phyloP scores from a whole-genome alignment of 2,113 vertebrate species.

The Lycaon pictus region DNA sequence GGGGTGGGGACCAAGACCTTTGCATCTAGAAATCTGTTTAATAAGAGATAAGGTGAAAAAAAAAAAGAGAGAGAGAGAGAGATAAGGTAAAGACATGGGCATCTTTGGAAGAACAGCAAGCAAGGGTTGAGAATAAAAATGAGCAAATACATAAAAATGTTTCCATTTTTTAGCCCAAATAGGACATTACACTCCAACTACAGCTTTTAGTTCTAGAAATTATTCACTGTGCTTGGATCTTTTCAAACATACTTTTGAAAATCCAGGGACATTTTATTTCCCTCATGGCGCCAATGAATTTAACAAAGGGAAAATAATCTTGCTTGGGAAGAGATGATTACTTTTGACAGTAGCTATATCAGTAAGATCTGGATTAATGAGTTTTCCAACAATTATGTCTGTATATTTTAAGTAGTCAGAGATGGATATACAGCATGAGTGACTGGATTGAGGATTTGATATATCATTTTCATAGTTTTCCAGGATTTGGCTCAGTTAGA shows the following conservation, averaged over 20 bases:
- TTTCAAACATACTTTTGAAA: constrained; percentile 63
- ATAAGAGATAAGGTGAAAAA: not conserved
- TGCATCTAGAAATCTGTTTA: not conserved
- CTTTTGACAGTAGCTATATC: constrained; percentile 64
- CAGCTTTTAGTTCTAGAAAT: constrained; percentile 44
- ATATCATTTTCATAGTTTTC: constrained; percentile 50
- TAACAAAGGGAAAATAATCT: constrained; percentile 47
- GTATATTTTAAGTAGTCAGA: constrained; percentile 65
- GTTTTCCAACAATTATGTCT: constrained; percentile 59
- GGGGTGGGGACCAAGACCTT: not conserved
- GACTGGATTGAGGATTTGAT: constrained; percentile 1
- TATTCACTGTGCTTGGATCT: constrained; percentile 50
- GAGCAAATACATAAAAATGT: not conserved
- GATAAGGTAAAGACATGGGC: not conserved
- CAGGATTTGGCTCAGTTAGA: constrained; percentile 36
- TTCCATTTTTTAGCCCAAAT: constrained; percentile 23
- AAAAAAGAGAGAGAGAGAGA: not conserved
- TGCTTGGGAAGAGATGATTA: constrained; percentile 66
- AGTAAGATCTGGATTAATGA: constrained; percentile 54
- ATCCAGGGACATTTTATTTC: constrained; percentile 61
- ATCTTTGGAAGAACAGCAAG: constrained; percentile 6
- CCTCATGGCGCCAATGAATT: constrained; percentile 29
- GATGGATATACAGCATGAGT: not conserved
- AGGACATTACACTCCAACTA: not conserved
- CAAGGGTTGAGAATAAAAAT: constrained; percentile 8